These are phyloP conservation scores for Mastigias papua DNA, from an alignment of 30 jellyfish, hydroid and myxozoan genomes.

Conservation along the genomic window DNA sequence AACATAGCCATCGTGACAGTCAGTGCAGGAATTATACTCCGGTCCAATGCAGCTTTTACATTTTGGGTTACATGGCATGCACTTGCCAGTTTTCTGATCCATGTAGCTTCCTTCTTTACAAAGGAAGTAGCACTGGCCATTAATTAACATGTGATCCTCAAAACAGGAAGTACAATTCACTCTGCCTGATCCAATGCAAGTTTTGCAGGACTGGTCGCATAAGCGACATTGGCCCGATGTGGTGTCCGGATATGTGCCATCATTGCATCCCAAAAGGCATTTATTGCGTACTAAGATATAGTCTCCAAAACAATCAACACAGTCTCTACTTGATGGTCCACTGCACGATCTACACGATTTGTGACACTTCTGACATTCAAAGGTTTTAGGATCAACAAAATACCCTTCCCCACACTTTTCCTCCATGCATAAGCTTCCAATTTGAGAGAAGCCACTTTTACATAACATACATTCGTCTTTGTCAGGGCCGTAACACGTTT, in stretches of 20 bases:
- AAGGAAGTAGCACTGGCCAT: constrained; percentile 47
- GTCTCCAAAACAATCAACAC: constrained; percentile 80
- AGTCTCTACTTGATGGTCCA: constrained; percentile 79
- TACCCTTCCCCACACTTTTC: constrained; percentile 63
- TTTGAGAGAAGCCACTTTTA: constrained; percentile 39
- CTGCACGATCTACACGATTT: constrained; percentile 86
- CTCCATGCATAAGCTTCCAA: constrained; percentile 43
- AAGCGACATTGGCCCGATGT: constrained; percentile 61
- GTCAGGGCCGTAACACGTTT: constrained; percentile 82
- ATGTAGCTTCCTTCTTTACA: constrained; percentile 69
- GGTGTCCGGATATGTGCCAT: constrained; percentile 60
- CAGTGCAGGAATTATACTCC: constrained; percentile 63
- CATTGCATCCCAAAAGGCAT: constrained; percentile 62
- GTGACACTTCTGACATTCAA: constrained; percentile 80
- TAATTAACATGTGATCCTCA: constrained; percentile 39
- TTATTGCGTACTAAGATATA: constrained; percentile 29
- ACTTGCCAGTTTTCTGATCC: constrained; percentile 53
- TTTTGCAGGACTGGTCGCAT: constrained; percentile 82
- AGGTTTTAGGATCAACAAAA: constrained; percentile 23
- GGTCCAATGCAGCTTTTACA: constrained; percentile 95
- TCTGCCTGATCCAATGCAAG: constrained; percentile 66
- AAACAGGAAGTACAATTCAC: constrained; percentile 63
- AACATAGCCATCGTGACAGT: constrained; percentile 67
- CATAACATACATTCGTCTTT: constrained; percentile 79
- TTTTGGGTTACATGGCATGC: constrained; percentile 81